These are phyloP conservation scores for Macaca fascicularis DNA, from an alignment of 2,113 vertebrate genomes.

Conservation along the genomic window T2T-MFA8v1.1 NC_088380.1:80986501-80987000, in stretches of 20 bases:
- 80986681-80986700: background rate
- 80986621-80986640: background rate
- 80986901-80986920: slow-evolving; percentile 46
- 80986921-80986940: slow-evolving; percentile 3
- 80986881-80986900: slow-evolving; percentile 59
- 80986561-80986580: background rate
- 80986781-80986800: background rate
- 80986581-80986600: background rate
- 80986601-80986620: background rate
- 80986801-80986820: background rate
- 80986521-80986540: background rate
- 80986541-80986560: background rate
- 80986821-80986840: background rate
- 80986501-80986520: background rate
- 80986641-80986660: background rate
- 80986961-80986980: slow-evolving; percentile 1
- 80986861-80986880: slow-evolving; percentile 22
- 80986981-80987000: background rate
- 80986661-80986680: background rate
- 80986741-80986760: background rate
- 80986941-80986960: slow-evolving; percentile 38
- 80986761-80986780: background rate
- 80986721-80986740: background rate
- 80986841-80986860: slow-evolving; percentile 23
- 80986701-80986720: background rate